Evolutionary conservation across 2,888 invertebrate genomes (phyloP).

Genomic region (Drosophila colorata): DNA sequence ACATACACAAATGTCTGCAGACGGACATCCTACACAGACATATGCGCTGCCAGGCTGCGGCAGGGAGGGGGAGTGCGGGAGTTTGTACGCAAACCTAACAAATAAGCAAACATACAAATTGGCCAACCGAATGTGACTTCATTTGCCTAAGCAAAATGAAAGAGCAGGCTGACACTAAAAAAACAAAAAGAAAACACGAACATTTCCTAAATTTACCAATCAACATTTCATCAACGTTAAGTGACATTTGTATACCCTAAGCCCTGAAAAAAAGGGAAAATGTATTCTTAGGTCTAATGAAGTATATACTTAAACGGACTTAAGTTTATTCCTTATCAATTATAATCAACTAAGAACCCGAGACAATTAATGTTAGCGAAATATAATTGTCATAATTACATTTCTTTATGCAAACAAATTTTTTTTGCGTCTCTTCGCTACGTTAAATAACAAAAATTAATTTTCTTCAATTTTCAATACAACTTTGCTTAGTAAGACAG

Average conservation of each 20-base stretch:
- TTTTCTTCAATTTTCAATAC: no score
- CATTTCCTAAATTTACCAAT: conserved; percentile 54
- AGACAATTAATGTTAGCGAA: no score
- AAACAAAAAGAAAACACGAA: not conserved
- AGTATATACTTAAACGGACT: no score
- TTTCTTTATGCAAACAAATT: no score
- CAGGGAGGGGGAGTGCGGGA: not conserved
- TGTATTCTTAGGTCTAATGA: no score
- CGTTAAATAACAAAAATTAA: no score
- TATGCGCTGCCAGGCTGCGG: not conserved
- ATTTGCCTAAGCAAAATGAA: conserved; percentile 45
- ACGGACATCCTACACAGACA: conserved; percentile 29
- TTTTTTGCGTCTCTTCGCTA: no score
- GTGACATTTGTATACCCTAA: conserved; percentile 38
- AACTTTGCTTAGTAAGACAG: no score
- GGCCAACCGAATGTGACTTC: conserved; percentile 57
- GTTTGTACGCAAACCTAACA: conserved; percentile 10
- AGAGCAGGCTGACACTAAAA: conserved; percentile 3
- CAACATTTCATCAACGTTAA: conserved; percentile 67
- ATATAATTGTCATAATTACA: no score
- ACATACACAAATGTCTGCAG: conserved; percentile 26
- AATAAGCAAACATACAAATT: conserved; percentile 47
- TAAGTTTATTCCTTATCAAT: no score
- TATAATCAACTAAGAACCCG: no score
- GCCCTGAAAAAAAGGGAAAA: no score